These are phyloP conservation scores for Nothobranchius kuhntae DNA, from an alignment of 2,113 vertebrate genomes.

Conservation along the genomic window DNA sequence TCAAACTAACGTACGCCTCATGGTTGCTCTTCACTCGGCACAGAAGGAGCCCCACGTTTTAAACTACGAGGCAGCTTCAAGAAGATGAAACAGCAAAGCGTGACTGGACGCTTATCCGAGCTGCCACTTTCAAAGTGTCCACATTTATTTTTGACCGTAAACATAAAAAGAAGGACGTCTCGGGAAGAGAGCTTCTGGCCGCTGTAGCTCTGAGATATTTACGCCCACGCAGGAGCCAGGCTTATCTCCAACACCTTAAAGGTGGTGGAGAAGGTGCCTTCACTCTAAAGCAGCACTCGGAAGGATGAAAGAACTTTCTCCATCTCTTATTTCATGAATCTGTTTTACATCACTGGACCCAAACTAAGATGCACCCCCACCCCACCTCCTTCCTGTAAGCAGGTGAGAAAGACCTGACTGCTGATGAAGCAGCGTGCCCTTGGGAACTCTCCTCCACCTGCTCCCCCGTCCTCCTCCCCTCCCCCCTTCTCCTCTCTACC, in stretches of 20 bases:
- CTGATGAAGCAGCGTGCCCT: slow-evolving; percentile 60
- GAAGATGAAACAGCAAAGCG: not conserved
- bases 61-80: not conserved
- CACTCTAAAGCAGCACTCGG: not conserved
- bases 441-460: slow-evolving; percentile 40
- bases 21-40: not conserved
- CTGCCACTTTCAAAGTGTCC: not conserved
- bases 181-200: slow-evolving; percentile 1
- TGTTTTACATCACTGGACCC: slow-evolving; percentile 1
- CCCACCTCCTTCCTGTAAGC: slow-evolving; percentile 10
- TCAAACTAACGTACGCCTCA: slow-evolving; percentile 16
- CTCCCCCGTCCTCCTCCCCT: not conserved
- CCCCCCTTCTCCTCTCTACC: slow-evolving; percentile 16
- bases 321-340: not conserved
- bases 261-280: not conserved
- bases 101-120: slow-evolving; percentile 11
- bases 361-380: slow-evolving; percentile 11
- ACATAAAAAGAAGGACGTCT: not conserved
- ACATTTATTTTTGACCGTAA: not conserved
- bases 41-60: slow-evolving; percentile 15
- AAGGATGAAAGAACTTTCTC: not conserved
- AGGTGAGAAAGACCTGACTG: slow-evolving; percentile 51
- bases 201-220: slow-evolving; percentile 4
- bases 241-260: slow-evolving; percentile 24
- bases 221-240: not conserved